Evolutionary conservation across 2,113 vertebrate species (phyloP).

Genomic region (Daubentonia madagascariensis): DNA sequence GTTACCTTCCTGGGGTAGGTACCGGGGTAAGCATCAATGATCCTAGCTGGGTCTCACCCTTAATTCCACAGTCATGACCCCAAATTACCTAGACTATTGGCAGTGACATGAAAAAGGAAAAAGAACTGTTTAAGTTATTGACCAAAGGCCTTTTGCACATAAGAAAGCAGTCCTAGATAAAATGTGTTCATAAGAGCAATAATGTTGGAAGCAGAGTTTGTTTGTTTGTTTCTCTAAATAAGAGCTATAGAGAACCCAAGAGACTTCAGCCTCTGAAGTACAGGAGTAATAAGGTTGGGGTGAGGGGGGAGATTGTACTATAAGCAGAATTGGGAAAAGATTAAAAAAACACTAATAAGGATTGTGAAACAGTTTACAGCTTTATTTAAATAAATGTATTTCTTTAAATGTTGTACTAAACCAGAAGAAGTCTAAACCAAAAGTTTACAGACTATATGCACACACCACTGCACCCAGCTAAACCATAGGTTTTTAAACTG

Average conservation of each 20-base stretch:
- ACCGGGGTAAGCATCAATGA: not conserved
- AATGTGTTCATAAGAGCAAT: not conserved
- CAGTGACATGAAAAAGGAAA: constrained; percentile 10
- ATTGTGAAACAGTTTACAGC: not conserved
- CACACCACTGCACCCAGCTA: not conserved
- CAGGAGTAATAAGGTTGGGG: not conserved
- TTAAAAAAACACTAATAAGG: not conserved
- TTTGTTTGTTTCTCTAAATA: not conserved
- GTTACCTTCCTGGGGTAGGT: not conserved
- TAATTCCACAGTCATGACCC: not conserved
- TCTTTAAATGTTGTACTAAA: constrained; percentile 1
- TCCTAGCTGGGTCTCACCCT: not conserved
- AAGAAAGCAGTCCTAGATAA: not conserved
- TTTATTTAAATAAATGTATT: not conserved
- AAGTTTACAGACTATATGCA: not conserved
- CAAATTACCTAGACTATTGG: not conserved
- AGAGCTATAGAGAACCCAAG: not conserved
- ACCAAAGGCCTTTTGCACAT: not conserved
- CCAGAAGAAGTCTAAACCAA: not conserved
- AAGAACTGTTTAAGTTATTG: not conserved
- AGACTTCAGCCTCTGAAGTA: not conserved
- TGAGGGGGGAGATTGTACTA: not conserved
- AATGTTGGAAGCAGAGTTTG: not conserved
- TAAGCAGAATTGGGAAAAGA: not conserved
- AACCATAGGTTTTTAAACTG: not conserved